Percentiles rank a stretch among this genome's conserved stretches.
These are phyloP conservation scores for Amiota communis DNA, from an alignment of 2,888 invertebrate genomes.

Conservation along the genomic window DNA sequence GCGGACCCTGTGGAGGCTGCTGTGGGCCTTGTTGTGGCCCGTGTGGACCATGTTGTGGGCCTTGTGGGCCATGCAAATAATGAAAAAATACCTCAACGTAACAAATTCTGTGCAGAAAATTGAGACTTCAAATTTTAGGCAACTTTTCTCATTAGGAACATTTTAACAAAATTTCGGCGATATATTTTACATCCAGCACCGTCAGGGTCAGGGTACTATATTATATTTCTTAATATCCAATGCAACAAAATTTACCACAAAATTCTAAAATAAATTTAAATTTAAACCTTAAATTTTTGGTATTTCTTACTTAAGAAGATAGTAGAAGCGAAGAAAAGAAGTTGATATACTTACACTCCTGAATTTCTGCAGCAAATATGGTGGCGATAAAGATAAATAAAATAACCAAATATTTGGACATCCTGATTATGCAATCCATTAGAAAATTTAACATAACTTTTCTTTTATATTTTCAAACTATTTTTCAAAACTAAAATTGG, in stretches of 20 bases:
- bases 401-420: background rate
- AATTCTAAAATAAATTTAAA: too few relatives aligned
- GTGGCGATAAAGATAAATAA: background rate
- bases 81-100: background rate
- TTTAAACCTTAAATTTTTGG: too few relatives aligned
- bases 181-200: too few relatives aligned
- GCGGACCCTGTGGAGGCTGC: constrained; percentile 45
- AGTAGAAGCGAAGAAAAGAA: too few relatives aligned
- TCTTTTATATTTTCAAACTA: too few relatives aligned
- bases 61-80: constrained; percentile 30
- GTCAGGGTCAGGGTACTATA: too few relatives aligned
- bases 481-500: constrained; percentile 12
- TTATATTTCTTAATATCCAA: too few relatives aligned
- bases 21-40: background rate
- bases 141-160: too few relatives aligned
- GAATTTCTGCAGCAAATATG: background rate
- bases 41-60: constrained; percentile 29
- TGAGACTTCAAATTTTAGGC: background rate
- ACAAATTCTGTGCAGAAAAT: constrained; percentile 18
- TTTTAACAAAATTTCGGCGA: background rate
- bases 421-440: too few relatives aligned
- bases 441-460: too few relatives aligned
- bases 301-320: too few relatives aligned
- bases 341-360: background rate
- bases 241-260: too few relatives aligned